Base-by-base conservation (phyloP, 2,888 invertebrate species). In the Coleophora flavipennella region DNA sequence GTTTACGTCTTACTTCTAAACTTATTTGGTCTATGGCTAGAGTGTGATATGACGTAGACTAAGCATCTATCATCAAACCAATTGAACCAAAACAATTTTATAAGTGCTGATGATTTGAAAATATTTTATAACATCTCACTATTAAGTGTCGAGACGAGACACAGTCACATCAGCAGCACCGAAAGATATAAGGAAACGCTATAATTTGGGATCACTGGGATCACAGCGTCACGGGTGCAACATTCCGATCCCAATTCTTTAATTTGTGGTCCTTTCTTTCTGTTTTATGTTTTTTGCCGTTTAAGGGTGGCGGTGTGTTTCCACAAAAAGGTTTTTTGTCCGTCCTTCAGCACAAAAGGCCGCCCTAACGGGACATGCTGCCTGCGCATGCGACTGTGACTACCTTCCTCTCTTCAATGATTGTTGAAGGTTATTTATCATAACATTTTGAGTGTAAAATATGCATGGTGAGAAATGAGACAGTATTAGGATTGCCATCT, bases 241-340 rank as follows among this genome's bases (percentile, higher is more conserved):
- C 78, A 83, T 81, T 80, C 80, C 80, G 47, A 67, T 61, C 64
- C 50, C 61, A 55, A 63, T 68, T 69, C 72, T 61, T 70, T 79
- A 79, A 83, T 83, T 83, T 79, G 74, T 73, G 70, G 69, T 69
- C 71, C 71, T 80, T 77, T 68, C 67, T 68, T 66, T 77, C 72
- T 76, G 72, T 74, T 79, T 72, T 73, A 67, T 64, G 62, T 76
- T 80, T 80, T 81, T 81, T 81, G 76, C 65, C 45, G 46, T 49
- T 53, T 51, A 52, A 60, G 72, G 76, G 71, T 73, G 71, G 73
- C 75, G 74, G 77, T 66, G 56, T 58, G 55, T 57, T 64, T 58
- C 63, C n/a, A n/a, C 62, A 67, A 65, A 44, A 63, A 59, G 55
- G 48, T 50, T 75, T 81, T 80, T 83, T 80, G 78, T 72, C 63